Evolutionary conservation across 1,140 invertebrate genomes (phyloP), one percentile per base, ranked within the genome.

Genomic region (Danaus melanippus): DNA sequence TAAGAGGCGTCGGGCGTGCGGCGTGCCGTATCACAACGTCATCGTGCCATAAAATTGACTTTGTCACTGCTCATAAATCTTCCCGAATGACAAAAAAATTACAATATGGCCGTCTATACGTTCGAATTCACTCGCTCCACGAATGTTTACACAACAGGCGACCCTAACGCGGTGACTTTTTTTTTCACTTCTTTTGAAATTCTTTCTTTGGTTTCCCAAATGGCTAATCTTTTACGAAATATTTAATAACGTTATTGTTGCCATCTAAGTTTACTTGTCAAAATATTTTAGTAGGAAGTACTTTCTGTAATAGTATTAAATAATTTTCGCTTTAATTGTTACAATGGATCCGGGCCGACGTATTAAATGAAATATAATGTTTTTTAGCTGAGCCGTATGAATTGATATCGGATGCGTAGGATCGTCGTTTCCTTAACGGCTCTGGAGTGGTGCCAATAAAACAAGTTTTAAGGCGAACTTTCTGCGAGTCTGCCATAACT

Each of bases 51-150:
- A 67, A 85, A 81, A 85, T 85, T 76, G 79, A 83, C 77, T 81
- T 76, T 85, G 82, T 85, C 79, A 83, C 78, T 72, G 69, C 53
- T 69, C 72, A 80, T 85, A 85, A 83, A 85, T 83, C 79, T 85
- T 76, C 69, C 60, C 66, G 66, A 65, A 74, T 64, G 69, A 55
- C 51, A 61, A 76, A 80, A 79, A 79, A 75, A 72, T 56, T 46
- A 60, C 62, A 67, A 57, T 52, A 71, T 71, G 73, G 74, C 21
- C 71, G 58, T 71, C 69, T 67, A 70, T 63, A 67, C 73, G 74
- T 70, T 66, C 66, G 53, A 67, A 74, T 69, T 65, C 68, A 67
- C 53, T 51, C 58, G 55, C 9, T 64, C 53, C 58, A 56, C 72
- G 74, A 72, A 79, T 84, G 81, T 84, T 84, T 76, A 81, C 78